Conservation (phyloP, 2,797 vertebrate species). For the Melanotaenia pygmaea region DNA sequence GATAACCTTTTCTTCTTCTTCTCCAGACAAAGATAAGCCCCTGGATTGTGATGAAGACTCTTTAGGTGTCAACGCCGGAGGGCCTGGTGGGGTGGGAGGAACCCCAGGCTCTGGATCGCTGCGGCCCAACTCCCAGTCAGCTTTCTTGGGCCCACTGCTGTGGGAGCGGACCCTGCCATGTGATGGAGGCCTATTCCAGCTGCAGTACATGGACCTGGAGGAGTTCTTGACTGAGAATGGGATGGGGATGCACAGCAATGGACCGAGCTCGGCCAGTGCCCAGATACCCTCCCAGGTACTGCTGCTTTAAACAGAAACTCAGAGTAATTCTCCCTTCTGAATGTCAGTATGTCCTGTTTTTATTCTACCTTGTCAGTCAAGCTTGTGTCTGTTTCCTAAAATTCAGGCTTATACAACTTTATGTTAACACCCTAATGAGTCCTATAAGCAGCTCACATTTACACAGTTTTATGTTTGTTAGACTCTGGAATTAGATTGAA, state of each 20-base stretch:
- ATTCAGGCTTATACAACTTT: too few relatives aligned
- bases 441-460: not conserved
- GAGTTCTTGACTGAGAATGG: slow-evolving; percentile 88
- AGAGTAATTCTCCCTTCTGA: not conserved
- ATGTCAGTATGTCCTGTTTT: too few relatives aligned
- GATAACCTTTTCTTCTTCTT: not conserved
- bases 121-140: slow-evolving; percentile 83
- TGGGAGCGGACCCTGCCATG: slow-evolving; percentile 92
- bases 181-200: slow-evolving; percentile 88
- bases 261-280: slow-evolving; percentile 79
- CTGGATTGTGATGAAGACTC: slow-evolving; percentile 81
- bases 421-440: too few relatives aligned
- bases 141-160: slow-evolving; percentile 86
- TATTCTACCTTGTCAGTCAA: too few relatives aligned
- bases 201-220: slow-evolving; percentile 95
- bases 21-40: slow-evolving; percentile 84
- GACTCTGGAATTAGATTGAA: not conserved
- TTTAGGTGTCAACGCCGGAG: slow-evolving; percentile 54
- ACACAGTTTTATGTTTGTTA: not conserved
- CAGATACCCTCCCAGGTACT: slow-evolving; percentile 82
- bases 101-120: slow-evolving; percentile 61
- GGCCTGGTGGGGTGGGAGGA: slow-evolving; percentile 48
- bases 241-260: slow-evolving; percentile 84
- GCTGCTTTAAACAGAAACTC: not conserved
- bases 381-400: too few relatives aligned